Conservation (phyloP, 1,140 invertebrate genomes). For the Chironomus striatipennis region DNA sequence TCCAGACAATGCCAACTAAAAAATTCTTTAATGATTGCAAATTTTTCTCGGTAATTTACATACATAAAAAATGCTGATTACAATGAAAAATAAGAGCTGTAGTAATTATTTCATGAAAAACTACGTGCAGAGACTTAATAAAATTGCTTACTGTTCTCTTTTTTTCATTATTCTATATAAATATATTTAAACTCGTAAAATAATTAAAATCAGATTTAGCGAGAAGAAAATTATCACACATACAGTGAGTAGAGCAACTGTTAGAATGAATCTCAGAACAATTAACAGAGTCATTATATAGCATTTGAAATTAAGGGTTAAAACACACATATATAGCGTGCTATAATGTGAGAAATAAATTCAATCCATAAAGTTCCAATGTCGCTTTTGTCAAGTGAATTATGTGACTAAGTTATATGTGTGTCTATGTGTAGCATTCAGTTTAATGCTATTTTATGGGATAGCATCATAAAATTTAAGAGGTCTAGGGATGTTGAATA, state of each 20-base stretch:
- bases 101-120: neutral
- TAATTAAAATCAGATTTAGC: conserved; percentile 9
- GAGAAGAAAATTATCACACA: neutral
- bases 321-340: neutral
- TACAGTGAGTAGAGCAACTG: neutral
- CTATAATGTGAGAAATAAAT: conserved; percentile 8
- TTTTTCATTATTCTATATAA: neutral
- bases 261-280: neutral
- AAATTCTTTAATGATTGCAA: no score
- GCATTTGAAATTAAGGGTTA: conserved; percentile 1
- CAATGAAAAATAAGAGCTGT: neutral
- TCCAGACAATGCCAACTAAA: no score
- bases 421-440: neutral
- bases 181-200: neutral
- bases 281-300: conserved; percentile 14
- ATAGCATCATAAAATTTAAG: no score
- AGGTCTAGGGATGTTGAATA: no score
- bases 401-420: neutral
- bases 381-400: neutral
- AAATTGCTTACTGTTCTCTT: neutral
- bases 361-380: conserved; percentile 8
- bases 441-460: no score
- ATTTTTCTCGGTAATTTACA: no score
- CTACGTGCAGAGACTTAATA: neutral
- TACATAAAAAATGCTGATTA: no score